phyloP scores from a whole-genome alignment of 2,113 vertebrate species.

The Chloebia gouldiae region DNA sequence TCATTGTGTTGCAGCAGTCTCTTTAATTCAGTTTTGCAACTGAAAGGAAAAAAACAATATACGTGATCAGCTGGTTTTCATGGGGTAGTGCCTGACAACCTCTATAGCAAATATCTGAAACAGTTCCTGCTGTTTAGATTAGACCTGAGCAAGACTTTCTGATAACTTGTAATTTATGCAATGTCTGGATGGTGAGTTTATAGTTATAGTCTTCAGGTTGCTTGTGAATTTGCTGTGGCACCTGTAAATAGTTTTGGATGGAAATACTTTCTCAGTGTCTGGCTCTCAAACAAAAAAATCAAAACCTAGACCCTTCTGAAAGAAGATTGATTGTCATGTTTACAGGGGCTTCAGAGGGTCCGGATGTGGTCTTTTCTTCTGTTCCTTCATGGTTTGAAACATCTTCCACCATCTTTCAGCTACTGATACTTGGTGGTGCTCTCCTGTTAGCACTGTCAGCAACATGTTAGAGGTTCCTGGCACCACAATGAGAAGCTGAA shows the following conservation, averaged over 20 bases:
- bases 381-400: background rate
- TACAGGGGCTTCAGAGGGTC: background rate
- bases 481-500: background rate
- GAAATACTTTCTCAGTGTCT: background rate
- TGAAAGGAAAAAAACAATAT: background rate
- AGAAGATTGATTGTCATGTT: background rate
- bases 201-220: background rate
- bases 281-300: background rate
- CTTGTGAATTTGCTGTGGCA: background rate
- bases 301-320: background rate
- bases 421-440: background rate
- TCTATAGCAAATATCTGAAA: background rate
- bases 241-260: background rate
- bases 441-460: background rate
- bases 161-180: background rate
- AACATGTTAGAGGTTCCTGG: background rate
- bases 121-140: background rate
- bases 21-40: background rate
- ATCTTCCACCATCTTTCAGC: background rate
- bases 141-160: background rate
- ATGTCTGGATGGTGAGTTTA: background rate
- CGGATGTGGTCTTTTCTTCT: background rate
- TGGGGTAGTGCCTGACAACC: background rate
- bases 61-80: background rate
- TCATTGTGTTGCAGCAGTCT: background rate